Base-by-base conservation (phyloP, 2,797 vertebrate species). In the Ctenopoma kingsleyae region DNA sequence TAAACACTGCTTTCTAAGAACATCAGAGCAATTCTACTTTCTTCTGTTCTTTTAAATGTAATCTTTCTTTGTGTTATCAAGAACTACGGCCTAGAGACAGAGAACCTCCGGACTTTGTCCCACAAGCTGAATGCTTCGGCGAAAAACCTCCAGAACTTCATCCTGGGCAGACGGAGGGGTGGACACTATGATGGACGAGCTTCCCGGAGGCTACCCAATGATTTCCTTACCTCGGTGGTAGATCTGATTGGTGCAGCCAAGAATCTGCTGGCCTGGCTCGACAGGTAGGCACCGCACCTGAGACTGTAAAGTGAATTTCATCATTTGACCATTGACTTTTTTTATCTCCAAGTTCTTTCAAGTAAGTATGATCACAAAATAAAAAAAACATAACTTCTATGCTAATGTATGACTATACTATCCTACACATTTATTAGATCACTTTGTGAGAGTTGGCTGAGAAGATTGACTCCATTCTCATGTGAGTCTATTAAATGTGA, bases 71-170 rank as follows among this genome's bases (percentile, higher is more conserved):
- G 49, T 64, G 54, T 82, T 52, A 84, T 90, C 20, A 90, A 99
- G 97, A 97, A 97, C 78, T 96, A 97, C 0, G 96, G 95, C 57
- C 76, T 97, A 49, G 96, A 97, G 93, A 97, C 96, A 0, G 96
- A 97, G 88, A 97, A 97, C 88, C 93, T 97, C 66, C 89, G 96
- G 67, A 97, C 96, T 16, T 91, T 97, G 64, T 97, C 96, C 54
- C 96, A 97, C 89, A 97, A 97, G 77, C 92, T 97, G 72, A 97
- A 96, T 0, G 94, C 96, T 44, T 97, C 96, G 0, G 96, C 96
- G 20, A 97, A 97, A 92, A 97, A 97, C 85, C 96, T 97, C 19
- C 96, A 97, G 91, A 97, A 97, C 88, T 97, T 97, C 68, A 97
- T 98, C 84, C 94, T 96, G 8, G 96, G 97, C 63, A 92, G 97